phyloP scores from a whole-genome alignment of 92 coral and sea anemone species.

The Phenganax subtilis region DNA sequence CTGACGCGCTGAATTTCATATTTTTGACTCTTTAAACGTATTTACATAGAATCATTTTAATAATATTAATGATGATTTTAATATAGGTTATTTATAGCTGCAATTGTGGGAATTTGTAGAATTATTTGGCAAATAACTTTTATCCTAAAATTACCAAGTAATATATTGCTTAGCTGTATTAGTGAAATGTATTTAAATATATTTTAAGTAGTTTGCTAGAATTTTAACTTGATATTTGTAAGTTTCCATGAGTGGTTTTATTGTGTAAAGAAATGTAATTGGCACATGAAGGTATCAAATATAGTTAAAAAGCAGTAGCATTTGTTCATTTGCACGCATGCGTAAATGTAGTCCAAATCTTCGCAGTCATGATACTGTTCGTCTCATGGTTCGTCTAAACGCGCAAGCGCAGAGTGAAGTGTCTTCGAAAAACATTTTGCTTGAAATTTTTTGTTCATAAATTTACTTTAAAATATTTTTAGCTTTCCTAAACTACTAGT shows the following conservation, averaged over 20 bases:
- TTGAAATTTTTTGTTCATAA: too few species aligned
- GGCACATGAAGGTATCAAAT: not conserved
- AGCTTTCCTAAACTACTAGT: too few species aligned
- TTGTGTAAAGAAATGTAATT: not conserved
- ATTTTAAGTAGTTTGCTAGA: not conserved
- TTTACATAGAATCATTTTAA: slow-evolving; percentile 26
- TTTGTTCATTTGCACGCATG: too few species aligned
- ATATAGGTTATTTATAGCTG: slow-evolving; percentile 31
- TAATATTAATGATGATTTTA: not conserved
- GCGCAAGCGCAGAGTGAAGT: too few species aligned
- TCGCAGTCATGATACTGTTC: too few species aligned
- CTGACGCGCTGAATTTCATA: not conserved
- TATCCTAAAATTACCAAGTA: not conserved
- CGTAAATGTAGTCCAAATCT: too few species aligned
- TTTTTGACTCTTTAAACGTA: slow-evolving; percentile 18
- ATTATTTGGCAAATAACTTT: not conserved
- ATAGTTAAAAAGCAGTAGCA: not conserved
- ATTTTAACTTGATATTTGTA: slow-evolving; percentile 9
- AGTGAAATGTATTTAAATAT: slow-evolving; percentile 13
- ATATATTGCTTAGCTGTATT: slow-evolving; percentile 3
- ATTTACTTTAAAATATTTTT: too few species aligned
- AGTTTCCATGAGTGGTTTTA: slow-evolving; percentile 4
- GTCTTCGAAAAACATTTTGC: too few species aligned
- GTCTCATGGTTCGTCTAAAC: too few species aligned
- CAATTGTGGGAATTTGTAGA: slow-evolving; percentile 10